phyloP scores from a whole-genome alignment of 1,140 invertebrate species.

The Odontomachus brunneus region DNA sequence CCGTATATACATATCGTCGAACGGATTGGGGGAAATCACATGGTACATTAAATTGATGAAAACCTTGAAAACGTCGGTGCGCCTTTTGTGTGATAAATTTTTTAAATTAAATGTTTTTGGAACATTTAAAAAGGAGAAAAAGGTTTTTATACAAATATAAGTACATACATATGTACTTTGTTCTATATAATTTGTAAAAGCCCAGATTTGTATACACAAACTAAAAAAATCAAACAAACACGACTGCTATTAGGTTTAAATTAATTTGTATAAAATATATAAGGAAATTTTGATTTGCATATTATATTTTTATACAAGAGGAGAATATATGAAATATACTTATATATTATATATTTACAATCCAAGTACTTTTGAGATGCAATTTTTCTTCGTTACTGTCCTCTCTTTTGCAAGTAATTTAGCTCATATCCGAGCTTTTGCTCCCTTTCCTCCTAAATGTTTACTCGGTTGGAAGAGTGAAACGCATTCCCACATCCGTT shows the following conservation, averaged over 20 bases:
- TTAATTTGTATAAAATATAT: slow-evolving; percentile 19
- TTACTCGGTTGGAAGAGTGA: background rate
- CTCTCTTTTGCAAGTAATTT: background rate
- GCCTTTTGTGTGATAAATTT: background rate
- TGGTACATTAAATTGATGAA: slow-evolving; percentile 25
- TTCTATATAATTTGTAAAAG: no score
- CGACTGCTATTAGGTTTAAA: background rate
- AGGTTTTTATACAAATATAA: background rate
- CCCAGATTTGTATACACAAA: no score
- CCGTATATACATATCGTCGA: background rate
- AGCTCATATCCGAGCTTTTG: background rate
- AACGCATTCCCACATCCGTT: slow-evolving; percentile 8
- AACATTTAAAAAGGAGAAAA: background rate
- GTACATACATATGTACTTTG: no score
- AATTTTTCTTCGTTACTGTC: slow-evolving; percentile 4
- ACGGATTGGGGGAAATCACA: background rate
- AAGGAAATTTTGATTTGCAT: background rate
- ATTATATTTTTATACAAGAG: slow-evolving; percentile 43
- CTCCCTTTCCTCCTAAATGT: background rate
- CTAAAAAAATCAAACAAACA: no score
- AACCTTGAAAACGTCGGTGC: background rate
- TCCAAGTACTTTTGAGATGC: background rate
- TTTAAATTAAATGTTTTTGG: background rate
- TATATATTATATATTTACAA: slow-evolving; percentile 28
- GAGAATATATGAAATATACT: background rate